phyloP scores from a whole-genome alignment of 2,888 invertebrate species.

The Acanthococcus lagerstroemiae region DNA sequence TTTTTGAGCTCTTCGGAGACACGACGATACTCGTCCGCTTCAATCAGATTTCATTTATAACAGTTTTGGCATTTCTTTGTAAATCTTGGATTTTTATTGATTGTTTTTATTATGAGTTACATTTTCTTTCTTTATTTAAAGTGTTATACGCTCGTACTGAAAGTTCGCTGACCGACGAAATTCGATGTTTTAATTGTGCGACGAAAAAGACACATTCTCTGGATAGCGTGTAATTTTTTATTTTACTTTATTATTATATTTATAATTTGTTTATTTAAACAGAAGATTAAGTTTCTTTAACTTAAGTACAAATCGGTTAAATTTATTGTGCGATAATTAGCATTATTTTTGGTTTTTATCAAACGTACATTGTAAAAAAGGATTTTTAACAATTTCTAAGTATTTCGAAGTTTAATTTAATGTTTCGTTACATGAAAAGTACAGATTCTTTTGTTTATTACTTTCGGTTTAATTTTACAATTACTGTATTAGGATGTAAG shows the following conservation, averaged over 20 bases:
- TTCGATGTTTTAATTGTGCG: too few relatives aligned
- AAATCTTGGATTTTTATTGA: background rate
- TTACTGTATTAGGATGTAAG: slow-evolving; percentile 15
- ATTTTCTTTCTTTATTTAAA: background rate
- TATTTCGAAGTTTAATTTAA: background rate
- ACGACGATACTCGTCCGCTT: background rate
- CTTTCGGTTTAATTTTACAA: background rate
- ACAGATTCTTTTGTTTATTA: background rate
- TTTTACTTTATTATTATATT: background rate
- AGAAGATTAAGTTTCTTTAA: background rate
- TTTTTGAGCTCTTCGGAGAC: background rate
- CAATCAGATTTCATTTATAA: background rate
- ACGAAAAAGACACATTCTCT: background rate
- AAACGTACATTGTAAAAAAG: background rate
- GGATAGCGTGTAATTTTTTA: background rate
- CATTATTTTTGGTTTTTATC: background rate
- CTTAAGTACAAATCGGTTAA: background rate
- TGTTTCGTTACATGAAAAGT: background rate
- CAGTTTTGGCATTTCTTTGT: background rate
- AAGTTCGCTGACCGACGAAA: too few relatives aligned
- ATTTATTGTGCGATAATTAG: background rate
- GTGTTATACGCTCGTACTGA: too few relatives aligned
- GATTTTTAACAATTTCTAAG: background rate
- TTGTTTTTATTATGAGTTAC: background rate
- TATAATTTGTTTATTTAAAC: background rate